phyloP scores from a whole-genome alignment of 2,888 invertebrate genomes.

The Arenicola marina region DNA sequence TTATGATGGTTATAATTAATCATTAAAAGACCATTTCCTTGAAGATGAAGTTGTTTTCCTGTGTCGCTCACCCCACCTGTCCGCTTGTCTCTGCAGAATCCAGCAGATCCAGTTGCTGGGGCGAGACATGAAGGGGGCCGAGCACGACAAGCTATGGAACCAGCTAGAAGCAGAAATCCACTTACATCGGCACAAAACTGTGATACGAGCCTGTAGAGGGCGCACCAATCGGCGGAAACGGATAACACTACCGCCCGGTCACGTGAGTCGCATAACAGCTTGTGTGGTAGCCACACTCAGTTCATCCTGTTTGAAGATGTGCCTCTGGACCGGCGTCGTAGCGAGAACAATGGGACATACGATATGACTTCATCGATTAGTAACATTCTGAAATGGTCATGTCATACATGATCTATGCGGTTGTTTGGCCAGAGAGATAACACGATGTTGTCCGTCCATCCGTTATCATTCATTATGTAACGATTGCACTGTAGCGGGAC shows the following conservation, averaged over 20 bases:
- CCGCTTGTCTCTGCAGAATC: constrained; percentile 68
- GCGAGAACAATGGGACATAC: no score
- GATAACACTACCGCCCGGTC: constrained; percentile 17
- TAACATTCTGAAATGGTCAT: no score
- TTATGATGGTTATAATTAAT: neutral
- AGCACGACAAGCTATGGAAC: constrained; percentile 79
- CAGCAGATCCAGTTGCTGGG: constrained; percentile 83
- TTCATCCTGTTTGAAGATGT: no score
- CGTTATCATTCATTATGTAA: no score
- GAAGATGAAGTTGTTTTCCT: neutral
- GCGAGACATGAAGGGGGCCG: constrained; percentile 77
- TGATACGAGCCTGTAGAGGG: constrained; percentile 67
- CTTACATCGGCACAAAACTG: constrained; percentile 82
- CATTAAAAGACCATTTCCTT: neutral
- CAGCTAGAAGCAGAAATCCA: constrained; percentile 86
- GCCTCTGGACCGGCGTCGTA: no score
- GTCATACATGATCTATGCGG: no score
- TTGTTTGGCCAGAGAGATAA: no score
- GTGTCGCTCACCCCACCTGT: no score
- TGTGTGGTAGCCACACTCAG: no score
- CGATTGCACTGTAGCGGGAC: no score
- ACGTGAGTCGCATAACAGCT: constrained; percentile 19
- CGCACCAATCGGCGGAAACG: constrained; percentile 50
- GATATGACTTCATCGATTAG: no score
- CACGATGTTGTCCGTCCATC: no score